These are phyloP conservation scores for Coptotermes formosanus DNA, from an alignment of 1,140 invertebrate species.

Conservation along the genomic window DNA sequence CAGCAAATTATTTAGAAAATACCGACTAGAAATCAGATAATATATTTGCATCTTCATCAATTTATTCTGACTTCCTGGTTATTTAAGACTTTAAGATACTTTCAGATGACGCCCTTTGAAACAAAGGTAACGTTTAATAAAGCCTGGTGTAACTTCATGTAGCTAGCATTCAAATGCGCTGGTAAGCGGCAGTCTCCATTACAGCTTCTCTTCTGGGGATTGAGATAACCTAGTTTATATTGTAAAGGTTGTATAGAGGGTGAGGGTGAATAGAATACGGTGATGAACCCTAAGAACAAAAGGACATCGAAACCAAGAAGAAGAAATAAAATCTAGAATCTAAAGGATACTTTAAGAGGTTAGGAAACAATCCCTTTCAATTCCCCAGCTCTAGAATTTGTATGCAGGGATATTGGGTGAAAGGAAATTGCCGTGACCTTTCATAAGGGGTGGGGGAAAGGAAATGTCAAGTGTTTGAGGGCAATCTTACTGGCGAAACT, in stretches of 20 bases:
- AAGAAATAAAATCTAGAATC: conserved; percentile 17
- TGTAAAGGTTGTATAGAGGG: background rate
- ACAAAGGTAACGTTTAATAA: background rate
- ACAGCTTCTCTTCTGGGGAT: background rate
- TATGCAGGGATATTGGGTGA: background rate
- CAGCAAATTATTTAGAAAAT: background rate
- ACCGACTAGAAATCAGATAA: background rate
- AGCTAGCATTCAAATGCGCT: background rate
- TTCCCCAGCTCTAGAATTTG: background rate
- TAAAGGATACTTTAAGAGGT: background rate
- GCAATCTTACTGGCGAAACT: background rate
- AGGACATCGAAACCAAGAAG: conserved; percentile 17
- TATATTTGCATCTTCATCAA: background rate
- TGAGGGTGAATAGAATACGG: background rate
- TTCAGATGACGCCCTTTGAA: background rate
- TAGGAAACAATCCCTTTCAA: background rate
- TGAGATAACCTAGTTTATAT: conserved; percentile 7
- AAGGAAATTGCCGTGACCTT: background rate
- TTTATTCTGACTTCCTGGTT: background rate
- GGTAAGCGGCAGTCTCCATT: background rate
- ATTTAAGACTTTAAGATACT: background rate
- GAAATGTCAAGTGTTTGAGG: conserved; percentile 18
- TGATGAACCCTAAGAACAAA: conserved; percentile 18
- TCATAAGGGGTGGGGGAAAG: background rate
- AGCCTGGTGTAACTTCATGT: background rate